These are phyloP conservation scores for Phoenicopterus ruber DNA, from an alignment of 2,113 vertebrate genomes.

Conservation along the genomic window DNA sequence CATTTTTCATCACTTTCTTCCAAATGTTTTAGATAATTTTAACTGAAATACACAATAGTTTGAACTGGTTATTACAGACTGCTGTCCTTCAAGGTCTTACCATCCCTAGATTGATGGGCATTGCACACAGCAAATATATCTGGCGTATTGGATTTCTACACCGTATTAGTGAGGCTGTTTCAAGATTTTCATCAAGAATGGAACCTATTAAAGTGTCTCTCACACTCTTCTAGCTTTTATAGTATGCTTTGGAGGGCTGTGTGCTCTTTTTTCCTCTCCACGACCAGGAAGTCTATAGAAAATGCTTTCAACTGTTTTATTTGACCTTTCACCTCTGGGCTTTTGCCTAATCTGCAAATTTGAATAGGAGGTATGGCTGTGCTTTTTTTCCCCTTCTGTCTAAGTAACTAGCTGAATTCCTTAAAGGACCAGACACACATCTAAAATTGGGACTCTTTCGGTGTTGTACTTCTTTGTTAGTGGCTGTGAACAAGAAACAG, in stretches of 20 bases:
- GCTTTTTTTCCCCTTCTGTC: background rate
- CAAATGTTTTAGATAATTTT: background rate
- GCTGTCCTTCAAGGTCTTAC: background rate
- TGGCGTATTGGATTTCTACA: slow-evolving; percentile 1
- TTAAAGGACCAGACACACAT: background rate
- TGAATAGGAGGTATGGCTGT: slow-evolving; percentile 43
- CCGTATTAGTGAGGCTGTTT: slow-evolving; percentile 9
- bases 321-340: slow-evolving; percentile 49
- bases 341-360: slow-evolving; percentile 65
- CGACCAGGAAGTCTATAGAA: slow-evolving; percentile 47
- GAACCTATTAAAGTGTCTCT: slow-evolving; percentile 62
- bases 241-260: background rate
- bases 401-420: slow-evolving; percentile 11
- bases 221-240: slow-evolving; percentile 45
- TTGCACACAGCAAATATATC: background rate
- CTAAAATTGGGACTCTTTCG: slow-evolving; percentile 15
- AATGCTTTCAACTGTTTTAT: slow-evolving; percentile 54
- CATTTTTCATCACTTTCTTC: background rate
- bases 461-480: slow-evolving; percentile 49
- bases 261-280: slow-evolving; percentile 1
- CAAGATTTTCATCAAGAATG: slow-evolving; percentile 54
- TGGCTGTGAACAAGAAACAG: slow-evolving; percentile 69
- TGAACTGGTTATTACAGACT: background rate
- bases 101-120: background rate
- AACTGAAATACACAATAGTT: background rate